Percentiles rank a stretch among this genome's conserved stretches.
Conservation (phyloP, 2,113 vertebrate species). For the Crotalus horridus region DNA sequence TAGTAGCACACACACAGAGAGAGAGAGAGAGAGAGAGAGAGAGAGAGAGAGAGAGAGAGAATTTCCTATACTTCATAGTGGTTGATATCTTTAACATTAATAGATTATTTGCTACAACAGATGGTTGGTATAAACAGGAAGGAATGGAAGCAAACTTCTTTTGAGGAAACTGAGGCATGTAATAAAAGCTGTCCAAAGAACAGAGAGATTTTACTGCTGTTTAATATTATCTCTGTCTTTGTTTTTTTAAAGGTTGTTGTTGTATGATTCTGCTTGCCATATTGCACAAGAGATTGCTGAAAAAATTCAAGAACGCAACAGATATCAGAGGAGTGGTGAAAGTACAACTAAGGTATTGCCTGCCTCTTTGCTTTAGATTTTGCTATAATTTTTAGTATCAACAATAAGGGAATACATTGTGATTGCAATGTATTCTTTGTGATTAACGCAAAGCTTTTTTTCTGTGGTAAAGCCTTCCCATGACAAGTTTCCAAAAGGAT, state of each 20-base stretch:
- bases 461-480: neutral
- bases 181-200: neutral
- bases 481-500: neutral
- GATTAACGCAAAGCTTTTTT: neutral
- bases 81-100: neutral
- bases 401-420: neutral
- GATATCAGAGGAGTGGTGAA: constrained; percentile 83
- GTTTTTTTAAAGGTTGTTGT: constrained; percentile 74
- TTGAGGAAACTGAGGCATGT: neutral
- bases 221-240: constrained; percentile 16
- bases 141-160: neutral
- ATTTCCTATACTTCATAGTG: neutral
- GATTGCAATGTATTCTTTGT: neutral
- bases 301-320: constrained; percentile 86
- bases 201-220: neutral
- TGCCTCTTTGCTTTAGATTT: neutral
- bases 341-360: constrained; percentile 82
- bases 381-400: neutral
- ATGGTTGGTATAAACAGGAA: neutral
- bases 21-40: no score
- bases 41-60: no score
- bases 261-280: constrained; percentile 83
- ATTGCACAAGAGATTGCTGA: constrained; percentile 89
- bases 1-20: neutral
- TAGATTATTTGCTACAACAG: neutral